Evolutionary conservation across 2,888 invertebrate species (phyloP), one percentile per base, ranked within the genome.

Genomic region (Melolontha melolontha): DNA sequence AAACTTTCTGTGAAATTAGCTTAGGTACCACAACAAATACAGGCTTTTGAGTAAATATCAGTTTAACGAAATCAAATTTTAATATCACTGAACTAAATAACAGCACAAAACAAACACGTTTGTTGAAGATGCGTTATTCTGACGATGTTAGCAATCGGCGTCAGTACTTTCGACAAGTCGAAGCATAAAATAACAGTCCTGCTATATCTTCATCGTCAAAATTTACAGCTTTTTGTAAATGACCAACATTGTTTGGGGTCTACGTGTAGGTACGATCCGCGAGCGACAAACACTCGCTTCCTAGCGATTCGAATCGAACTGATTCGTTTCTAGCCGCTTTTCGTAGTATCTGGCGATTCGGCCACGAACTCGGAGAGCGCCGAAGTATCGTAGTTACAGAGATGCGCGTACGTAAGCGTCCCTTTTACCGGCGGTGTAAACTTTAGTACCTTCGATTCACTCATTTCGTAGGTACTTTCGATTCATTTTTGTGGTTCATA

Each of bases 341-440:
- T 12, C 17, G 47, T 34, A 41, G n/a, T 66, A 55, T 17, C 42
- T 40, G 66, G 49, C 44, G 29, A 47, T 44, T 49, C 29, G 49
- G 50, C 17, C 50, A 44, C 29, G 27, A 17, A 50, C 50, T 66
- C 66, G 66, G 66, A 16, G 55, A 54, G 7, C 29, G 47, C 22
- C 66, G 66, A 47, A 55, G n/a, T 11, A 16, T 10, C 34, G 52
- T 42, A 42, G 22, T 22, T 40, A 17, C 22, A 7, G 50, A 14
- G 57, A 64, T 64, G 64, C 64, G 64, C 64, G 64, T 50, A 29
- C 39, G 40, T 50, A 11, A 64, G 50, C 64, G 49, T 34, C 47
- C 29, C 44, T 62, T n/a, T 29, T 44, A 16, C 62, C 62, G 29
- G 39, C 17, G 55, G 40, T 12, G 14, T 42, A 42, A 39, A 34